A percentile compares a stretch with the other conserved stretches of the same genome.
These are phyloP conservation scores for Miniopterus natalensis DNA, from an alignment of 2,113 vertebrate species.

Conservation along the genomic window DNA sequence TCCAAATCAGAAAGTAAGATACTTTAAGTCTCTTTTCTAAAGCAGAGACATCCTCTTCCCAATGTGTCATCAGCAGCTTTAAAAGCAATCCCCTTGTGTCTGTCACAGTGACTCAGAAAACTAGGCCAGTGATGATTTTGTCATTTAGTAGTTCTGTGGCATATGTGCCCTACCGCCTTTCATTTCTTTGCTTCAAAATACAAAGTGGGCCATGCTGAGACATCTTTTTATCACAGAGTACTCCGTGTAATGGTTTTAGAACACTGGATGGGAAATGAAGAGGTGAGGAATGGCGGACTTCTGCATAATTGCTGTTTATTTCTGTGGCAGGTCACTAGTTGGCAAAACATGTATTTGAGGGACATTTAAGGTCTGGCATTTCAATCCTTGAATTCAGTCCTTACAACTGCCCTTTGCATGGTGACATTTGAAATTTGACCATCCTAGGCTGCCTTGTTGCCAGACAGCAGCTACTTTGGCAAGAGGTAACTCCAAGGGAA, in stretches of 20 bases:
- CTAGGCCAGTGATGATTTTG: conserved; percentile 70
- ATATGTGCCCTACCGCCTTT: background rate
- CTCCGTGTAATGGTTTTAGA: background rate
- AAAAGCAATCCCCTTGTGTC: conserved; percentile 76
- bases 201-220: conserved; percentile 64
- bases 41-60: conserved; percentile 51
- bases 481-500: conserved; percentile 66
- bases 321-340: conserved; percentile 47
- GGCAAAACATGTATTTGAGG: conserved; percentile 64
- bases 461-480: conserved; percentile 69
- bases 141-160: conserved; percentile 48
- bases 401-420: conserved; percentile 64
- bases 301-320: conserved; percentile 56
- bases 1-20: conserved; percentile 54
- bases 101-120: conserved; percentile 76
- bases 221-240: conserved; percentile 62
- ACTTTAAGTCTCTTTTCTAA: conserved; percentile 60
- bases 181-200: conserved; percentile 62
- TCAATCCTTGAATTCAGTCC: conserved; percentile 43
- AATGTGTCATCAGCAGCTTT: conserved; percentile 66
- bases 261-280: background rate
- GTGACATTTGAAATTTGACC: conserved; percentile 75
- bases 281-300: background rate
- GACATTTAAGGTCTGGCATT: conserved; percentile 74
- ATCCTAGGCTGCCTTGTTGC: background rate